Base-by-base conservation (phyloP, 2,797 vertebrate genomes). In the Setipinna tenuifilis region DNA sequence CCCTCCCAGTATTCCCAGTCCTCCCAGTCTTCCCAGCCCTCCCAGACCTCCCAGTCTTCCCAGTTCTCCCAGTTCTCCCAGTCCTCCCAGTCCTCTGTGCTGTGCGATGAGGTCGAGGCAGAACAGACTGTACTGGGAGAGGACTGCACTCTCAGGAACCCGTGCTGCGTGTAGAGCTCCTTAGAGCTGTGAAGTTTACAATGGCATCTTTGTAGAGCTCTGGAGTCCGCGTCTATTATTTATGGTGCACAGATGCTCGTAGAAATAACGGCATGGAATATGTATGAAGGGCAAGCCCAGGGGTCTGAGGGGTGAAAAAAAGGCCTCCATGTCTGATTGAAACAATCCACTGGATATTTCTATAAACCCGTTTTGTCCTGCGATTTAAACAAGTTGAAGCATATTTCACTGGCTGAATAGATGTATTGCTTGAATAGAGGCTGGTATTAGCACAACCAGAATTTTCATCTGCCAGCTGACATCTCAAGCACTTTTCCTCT, bases 221-320 rank as follows among this genome's bases (percentile, higher is more conserved):
- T 35, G 6, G 80, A 54, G 23, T 23, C 50, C 31, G 12, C 17
- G 81, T 80, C 58, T 54, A 82, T 83, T 57, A 81, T 82, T 62
- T 28, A 78, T 46, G 54, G 1, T 35, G 83, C 31, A 10, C 86
- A 54, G 83, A 82, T 62, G 44, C 41, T 71, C 41, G 78, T 81
- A 82, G 84, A 87, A 78, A 84, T 6, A n/a, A 28, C 75, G 28
- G 31, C 14, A 84, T 86, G 41, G 88, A 89, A 86, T 82, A 85
- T 88, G 87, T 25, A 91, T 87, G 19, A 62, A 78, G 71, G 31
- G 71, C 71, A 78, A 78, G 41, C 35, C 71, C 71, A 41, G 6
- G 31, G 71, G 58, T 59, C 58, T 59, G 1, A 6, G 58, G 17
- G 17, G 14, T 17, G 19, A n/a, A 21, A 59, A 59, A n/a, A 21